phyloP scores from a whole-genome alignment of 2,113 vertebrate genomes.

The Muntiacus muntjak region DNA sequence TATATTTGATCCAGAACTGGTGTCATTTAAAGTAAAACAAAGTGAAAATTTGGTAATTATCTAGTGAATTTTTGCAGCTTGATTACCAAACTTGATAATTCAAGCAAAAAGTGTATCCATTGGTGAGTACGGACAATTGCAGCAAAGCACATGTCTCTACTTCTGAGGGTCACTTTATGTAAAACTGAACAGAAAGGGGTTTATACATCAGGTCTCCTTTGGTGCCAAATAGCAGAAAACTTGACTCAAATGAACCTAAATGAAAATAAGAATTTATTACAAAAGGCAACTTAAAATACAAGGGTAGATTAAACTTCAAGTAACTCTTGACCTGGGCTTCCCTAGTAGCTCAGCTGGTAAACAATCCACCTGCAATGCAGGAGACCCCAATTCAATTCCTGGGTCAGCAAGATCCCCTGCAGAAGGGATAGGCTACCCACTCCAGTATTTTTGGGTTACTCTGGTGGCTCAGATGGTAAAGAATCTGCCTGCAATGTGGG shows the following conservation, averaged over 20 bases:
- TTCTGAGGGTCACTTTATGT: not conserved
- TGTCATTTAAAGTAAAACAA: not conserved
- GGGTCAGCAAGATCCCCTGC: not conserved
- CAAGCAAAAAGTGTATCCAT: not conserved
- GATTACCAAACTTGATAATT: not conserved
- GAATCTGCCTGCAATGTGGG: not conserved
- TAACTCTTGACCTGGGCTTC: not conserved
- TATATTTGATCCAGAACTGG: not conserved
- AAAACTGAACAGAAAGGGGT: not conserved
- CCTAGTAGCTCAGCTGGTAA: not conserved
- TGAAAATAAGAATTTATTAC: not conserved
- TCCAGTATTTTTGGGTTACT: not conserved
- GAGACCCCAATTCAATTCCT: not conserved
- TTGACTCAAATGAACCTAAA: not conserved
- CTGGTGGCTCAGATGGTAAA: not conserved
- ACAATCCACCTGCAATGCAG: not conserved
- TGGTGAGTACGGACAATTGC: rapidly evolving
- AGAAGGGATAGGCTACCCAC: not conserved
- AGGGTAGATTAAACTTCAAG: not conserved
- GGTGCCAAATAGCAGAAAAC: not conserved
- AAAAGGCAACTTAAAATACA: not conserved
- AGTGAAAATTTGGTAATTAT: not conserved
- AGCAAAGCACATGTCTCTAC: not conserved
- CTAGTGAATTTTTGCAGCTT: not conserved
- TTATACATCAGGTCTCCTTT: not conserved